Conservation (phyloP, 2,888 invertebrate genomes). For the Parnassius apollo region DNA sequence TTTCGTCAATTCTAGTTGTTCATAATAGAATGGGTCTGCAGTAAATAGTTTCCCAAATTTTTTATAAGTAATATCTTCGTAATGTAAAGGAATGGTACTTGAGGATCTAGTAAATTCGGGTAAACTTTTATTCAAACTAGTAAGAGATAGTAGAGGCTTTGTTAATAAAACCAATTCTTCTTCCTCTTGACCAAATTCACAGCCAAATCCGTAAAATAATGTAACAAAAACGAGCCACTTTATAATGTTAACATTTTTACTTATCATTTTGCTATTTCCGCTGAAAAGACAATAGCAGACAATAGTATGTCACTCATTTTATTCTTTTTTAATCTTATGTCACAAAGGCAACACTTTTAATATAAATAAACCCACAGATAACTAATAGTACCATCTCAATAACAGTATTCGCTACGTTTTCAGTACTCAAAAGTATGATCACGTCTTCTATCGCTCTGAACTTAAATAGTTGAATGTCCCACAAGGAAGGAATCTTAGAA, state of each 20-base stretch:
- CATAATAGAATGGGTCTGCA: slow-evolving; percentile 19
- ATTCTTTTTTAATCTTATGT: slow-evolving; percentile 10
- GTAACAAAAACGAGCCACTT: slow-evolving; percentile 21
- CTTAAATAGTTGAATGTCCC: no score
- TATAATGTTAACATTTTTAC: slow-evolving; percentile 13
- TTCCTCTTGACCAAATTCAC: slow-evolving; percentile 1
- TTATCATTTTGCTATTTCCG: slow-evolving; percentile 23
- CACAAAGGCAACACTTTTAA: no score
- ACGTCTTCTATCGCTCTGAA: no score
- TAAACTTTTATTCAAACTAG: slow-evolving; percentile 2
- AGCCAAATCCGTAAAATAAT: slow-evolving; percentile 13
- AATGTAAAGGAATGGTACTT: neutral
- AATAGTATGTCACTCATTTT: slow-evolving; percentile 16
- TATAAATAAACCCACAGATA: no score
- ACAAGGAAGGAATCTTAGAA: no score
- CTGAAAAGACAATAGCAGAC: slow-evolving; percentile 3
- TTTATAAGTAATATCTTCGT: slow-evolving; percentile 14
- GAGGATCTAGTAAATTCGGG: neutral
- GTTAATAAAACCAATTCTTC: slow-evolving; percentile 22
- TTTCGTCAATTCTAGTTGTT: slow-evolving; percentile 10
- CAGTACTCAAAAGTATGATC: no score
- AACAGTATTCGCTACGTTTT: no score
- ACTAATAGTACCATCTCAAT: no score
- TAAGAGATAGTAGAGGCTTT: slow-evolving; percentile 4
- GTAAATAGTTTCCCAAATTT: slow-evolving; percentile 18